phyloP scores from a whole-genome alignment of 2,113 vertebrate genomes.

The Sinosuthora webbiana region DNA sequence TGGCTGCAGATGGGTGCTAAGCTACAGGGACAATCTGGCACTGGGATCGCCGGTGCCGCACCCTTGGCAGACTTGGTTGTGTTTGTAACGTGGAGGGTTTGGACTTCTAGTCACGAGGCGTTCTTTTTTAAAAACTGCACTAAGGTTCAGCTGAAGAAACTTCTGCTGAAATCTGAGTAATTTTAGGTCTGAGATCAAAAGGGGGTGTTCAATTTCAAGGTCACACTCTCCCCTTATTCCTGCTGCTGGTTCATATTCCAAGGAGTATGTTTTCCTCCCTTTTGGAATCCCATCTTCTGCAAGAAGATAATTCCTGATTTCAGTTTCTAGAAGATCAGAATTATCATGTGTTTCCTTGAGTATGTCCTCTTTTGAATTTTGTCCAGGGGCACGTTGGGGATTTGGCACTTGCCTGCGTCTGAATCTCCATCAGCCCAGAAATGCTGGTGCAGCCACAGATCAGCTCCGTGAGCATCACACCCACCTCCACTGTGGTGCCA shows the following conservation, averaged over 20 bases:
- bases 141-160: neutral
- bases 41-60: neutral
- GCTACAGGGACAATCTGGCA: neutral
- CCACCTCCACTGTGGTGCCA: rapidly evolving
- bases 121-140: neutral
- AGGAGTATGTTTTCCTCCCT: neutral
- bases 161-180: neutral
- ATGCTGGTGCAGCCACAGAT: rapidly evolving
- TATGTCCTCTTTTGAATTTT: neutral
- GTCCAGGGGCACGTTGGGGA: rapidly evolving
- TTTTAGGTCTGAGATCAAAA: neutral
- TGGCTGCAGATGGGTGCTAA: constrained; percentile 24
- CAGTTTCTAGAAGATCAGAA: neutral
- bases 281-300: neutral
- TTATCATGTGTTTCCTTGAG: neutral
- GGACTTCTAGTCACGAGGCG: neutral
- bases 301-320: neutral
- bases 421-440: neutral
- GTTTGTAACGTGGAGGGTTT: neutral
- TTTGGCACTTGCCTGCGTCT: neutral
- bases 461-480: neutral
- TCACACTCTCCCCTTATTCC: neutral
- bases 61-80: neutral
- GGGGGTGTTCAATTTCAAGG: neutral
- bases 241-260: neutral